Evolutionary conservation across 1,140 invertebrate species (phyloP).

Genomic region (Drepana arcuata): DNA sequence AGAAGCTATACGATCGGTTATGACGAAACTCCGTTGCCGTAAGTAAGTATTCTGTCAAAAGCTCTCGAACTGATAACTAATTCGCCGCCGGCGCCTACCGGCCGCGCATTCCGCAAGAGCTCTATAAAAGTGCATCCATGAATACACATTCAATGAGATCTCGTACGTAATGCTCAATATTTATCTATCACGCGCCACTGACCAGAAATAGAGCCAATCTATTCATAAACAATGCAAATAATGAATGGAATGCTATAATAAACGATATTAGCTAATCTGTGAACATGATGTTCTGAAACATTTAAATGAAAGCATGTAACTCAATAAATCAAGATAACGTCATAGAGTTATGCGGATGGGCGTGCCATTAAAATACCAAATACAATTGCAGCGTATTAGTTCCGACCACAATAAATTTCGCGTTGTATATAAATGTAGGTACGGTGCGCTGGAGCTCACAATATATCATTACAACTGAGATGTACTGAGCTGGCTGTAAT

Average conservation of each 20-base stretch:
- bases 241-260: constrained; percentile 38
- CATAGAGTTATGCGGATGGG: constrained; percentile 53
- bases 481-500: too few species aligned
- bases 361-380: constrained; percentile 54
- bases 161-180: constrained; percentile 28
- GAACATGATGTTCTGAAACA: constrained; percentile 35
- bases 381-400: constrained; percentile 41
- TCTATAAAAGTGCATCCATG: constrained; percentile 39
- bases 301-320: constrained; percentile 27
- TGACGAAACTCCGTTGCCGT: too few species aligned
- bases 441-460: too few species aligned
- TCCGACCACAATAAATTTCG: constrained; percentile 14
- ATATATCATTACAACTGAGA: too few species aligned
- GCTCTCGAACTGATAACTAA: too few species aligned
- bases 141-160: constrained; percentile 31
- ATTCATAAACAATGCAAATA: constrained; percentile 55
- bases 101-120: constrained; percentile 28
- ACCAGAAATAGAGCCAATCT: constrained; percentile 43
- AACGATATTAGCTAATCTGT: constrained; percentile 41
- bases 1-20: too few species aligned
- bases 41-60: too few species aligned
- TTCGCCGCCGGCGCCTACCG: constrained; percentile 30
- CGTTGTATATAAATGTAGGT: too few species aligned
- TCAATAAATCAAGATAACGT: constrained; percentile 62
- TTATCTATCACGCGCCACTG: constrained; percentile 43